Percentiles rank a stretch among this genome's conserved stretches.
phyloP scores from a whole-genome alignment of 2,888 invertebrate species.

The Catonia carolina region DNA sequence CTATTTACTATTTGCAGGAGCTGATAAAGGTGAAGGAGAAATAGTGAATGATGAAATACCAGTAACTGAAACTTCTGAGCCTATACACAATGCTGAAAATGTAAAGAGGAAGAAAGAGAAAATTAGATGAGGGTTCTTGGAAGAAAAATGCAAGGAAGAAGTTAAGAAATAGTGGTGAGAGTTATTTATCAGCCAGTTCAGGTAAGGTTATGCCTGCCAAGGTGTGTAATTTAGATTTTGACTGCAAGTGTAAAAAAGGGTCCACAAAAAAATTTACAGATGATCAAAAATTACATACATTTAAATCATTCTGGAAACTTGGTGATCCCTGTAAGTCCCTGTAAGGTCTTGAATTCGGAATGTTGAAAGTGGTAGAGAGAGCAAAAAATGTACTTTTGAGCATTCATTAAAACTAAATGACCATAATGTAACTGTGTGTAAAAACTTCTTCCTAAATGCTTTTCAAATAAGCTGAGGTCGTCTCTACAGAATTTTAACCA shows the following conservation, averaged over 20 bases:
- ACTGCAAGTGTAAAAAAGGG: background rate
- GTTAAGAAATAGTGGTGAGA: background rate
- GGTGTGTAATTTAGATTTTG: background rate
- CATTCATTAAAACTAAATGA: conserved; percentile 4
- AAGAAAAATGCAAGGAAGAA: background rate
- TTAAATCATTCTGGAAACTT: conserved; percentile 2
- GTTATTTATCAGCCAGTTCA: background rate
- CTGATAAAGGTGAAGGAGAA: too few relatives aligned
- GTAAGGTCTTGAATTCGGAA: conserved; percentile 2
- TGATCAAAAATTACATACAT: background rate
- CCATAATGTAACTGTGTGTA: conserved; percentile 2
- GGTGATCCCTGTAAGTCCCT: background rate
- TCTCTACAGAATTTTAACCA: conserved; percentile 3
- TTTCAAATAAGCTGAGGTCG: conserved; percentile 7
- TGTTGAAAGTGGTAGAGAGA: background rate
- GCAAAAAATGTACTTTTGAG: conserved; percentile 3
- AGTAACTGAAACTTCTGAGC: too few relatives aligned
- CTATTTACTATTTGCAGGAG: too few relatives aligned
- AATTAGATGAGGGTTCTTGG: background rate
- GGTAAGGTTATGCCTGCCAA: conserved; percentile 1
- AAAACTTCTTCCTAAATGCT: background rate
- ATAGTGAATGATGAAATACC: too few relatives aligned
- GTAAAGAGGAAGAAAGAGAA: background rate
- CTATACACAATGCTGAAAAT: too few relatives aligned
- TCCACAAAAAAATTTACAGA: background rate